A percentile compares a stretch with the other conserved stretches of the same genome.
Evolutionary conservation across 2,113 vertebrate species (phyloP).

Genomic region (Ariopsis seemanni): DNA sequence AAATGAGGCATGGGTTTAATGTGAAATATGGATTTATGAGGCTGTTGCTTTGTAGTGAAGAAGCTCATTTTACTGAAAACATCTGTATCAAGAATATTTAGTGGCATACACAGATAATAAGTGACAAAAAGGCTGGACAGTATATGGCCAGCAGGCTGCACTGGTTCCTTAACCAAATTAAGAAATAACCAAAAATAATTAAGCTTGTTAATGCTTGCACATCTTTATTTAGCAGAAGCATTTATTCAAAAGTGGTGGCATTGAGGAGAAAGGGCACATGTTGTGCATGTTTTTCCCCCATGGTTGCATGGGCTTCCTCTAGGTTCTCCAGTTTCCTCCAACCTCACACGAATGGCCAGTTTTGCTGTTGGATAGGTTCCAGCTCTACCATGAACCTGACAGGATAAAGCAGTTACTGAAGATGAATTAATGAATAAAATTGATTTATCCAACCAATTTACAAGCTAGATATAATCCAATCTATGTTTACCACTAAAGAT

Average conservation of each 20-base stretch:
- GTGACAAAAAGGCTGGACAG: not conserved
- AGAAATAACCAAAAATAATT: not conserved
- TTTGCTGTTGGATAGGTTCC: not conserved
- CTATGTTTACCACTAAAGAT: not conserved
- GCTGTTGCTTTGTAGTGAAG: not conserved
- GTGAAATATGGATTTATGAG: not conserved
- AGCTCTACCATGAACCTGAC: not conserved
- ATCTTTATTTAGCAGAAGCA: not conserved
- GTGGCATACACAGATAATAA: not conserved
- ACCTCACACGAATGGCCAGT: not conserved
- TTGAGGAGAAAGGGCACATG: not conserved
- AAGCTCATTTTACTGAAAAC: not conserved
- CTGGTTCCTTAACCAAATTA: not conserved
- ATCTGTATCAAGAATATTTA: not conserved
- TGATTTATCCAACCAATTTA: not conserved
- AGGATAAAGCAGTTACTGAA: not conserved
- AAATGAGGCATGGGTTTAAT: slow-evolving; percentile 22
- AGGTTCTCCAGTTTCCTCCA: not conserved
- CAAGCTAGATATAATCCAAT: not conserved
- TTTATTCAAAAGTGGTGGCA: not conserved
- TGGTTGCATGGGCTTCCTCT: not conserved
- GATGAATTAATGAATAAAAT: not conserved
- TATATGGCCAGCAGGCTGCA: not conserved
- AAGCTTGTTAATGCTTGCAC: not conserved
- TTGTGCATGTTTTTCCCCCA: not conserved